Evolutionary conservation across 1,140 invertebrate genomes (phyloP).

Genomic region (Dryas iulia): DNA sequence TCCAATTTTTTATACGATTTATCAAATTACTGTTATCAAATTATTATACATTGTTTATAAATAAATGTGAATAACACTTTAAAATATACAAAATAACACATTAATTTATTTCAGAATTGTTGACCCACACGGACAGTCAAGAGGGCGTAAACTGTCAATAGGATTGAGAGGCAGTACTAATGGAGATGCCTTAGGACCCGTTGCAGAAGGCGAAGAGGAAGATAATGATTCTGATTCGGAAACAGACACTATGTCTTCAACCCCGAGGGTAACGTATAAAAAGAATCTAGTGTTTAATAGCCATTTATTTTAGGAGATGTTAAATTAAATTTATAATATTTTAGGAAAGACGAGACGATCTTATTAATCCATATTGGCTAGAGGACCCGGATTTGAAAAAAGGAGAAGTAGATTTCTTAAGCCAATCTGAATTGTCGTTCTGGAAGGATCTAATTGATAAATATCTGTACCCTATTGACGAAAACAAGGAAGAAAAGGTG

Average conservation of each 20-base stretch:
- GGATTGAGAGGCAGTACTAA: conserved; percentile 65
- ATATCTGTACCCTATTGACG: conserved; percentile 96
- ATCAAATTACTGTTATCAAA: no score
- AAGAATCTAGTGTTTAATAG: not conserved
- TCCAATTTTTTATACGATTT: no score
- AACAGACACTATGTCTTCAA: conserved; percentile 86
- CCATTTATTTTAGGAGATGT: not conserved
- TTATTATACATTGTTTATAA: no score
- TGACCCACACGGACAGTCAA: conserved; percentile 82
- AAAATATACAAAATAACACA: not conserved
- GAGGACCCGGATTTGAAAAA: conserved; percentile 94
- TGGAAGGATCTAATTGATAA: conserved; percentile 97
- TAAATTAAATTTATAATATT: conserved; percentile 28
- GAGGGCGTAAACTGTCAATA: conserved; percentile 66
- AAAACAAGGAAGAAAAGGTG: conserved; percentile 95
- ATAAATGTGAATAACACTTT: no score
- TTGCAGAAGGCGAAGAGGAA: conserved; percentile 83
- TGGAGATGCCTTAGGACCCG: conserved; percentile 82
- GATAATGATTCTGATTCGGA: conserved; percentile 81
- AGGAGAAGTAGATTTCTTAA: conserved; percentile 93
- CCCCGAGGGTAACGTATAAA: conserved; percentile 75
- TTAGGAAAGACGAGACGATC: conserved; percentile 87
- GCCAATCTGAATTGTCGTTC: conserved; percentile 91
- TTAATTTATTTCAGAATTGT: conserved; percentile 70
- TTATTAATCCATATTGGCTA: conserved; percentile 96